phyloP scores from a whole-genome alignment of 2,888 invertebrate species.

The Incurvaria masculella region DNA sequence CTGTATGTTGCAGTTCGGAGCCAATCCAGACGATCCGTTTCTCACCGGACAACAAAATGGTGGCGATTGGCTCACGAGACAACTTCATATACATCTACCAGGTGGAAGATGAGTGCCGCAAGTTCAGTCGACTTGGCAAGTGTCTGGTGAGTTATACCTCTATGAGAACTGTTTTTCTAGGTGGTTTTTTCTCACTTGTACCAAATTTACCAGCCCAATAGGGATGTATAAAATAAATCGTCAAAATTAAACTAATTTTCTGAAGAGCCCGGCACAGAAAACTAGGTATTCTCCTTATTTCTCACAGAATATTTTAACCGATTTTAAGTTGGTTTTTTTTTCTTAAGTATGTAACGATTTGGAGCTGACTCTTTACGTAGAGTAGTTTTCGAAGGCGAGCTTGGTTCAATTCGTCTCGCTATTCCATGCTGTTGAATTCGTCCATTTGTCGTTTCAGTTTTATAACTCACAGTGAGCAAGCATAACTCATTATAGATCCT shows the following conservation, averaged over 20 bases:
- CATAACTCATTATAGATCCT: no score
- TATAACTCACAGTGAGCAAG: no score
- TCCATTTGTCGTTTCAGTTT: no score
- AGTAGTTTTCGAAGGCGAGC: no score
- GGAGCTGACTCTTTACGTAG: no score
- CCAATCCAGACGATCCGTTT: constrained; percentile 71
- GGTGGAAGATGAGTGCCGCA: constrained; percentile 69
- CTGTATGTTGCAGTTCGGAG: constrained; percentile 48
- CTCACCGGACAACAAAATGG: constrained; percentile 73
- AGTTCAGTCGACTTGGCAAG: constrained; percentile 78
- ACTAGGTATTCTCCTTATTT: not conserved
- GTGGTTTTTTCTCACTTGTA: not conserved
- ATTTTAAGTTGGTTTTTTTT: not conserved
- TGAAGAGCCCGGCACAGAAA: not conserved
- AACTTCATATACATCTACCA: constrained; percentile 89
- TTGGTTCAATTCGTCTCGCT: no score
- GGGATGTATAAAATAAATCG: not conserved
- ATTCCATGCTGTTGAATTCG: no score
- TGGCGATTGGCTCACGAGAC: constrained; percentile 86
- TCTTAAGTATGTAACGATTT: no score
- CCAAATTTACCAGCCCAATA: not conserved
- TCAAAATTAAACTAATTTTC: not conserved
- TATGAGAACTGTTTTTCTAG: not conserved
- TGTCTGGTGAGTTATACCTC: constrained; percentile 68
- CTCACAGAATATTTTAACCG: not conserved